Evolutionary conservation across 2,113 vertebrate species (phyloP), one percentile per base, ranked within the genome.

Genomic region (Pangasianodon hypophthalmus): DNA sequence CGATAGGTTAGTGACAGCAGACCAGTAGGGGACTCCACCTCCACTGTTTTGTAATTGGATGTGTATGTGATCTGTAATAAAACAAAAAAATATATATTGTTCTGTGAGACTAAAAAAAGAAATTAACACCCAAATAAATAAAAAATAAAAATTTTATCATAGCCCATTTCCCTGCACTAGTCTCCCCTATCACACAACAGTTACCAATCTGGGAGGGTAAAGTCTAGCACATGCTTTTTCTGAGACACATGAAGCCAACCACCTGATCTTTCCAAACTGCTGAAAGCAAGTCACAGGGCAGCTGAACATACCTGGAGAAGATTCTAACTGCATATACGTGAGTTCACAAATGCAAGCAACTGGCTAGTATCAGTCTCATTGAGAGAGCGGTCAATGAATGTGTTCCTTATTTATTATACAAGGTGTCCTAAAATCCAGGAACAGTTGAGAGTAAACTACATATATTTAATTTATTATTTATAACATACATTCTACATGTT

Each of bases 11-110:
- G 89, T 0, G 96, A 96, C 7, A 97, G 94, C 71, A 96, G 94
- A 44, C 97, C 97, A 0, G 96, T 97, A 4, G 93, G 95, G 0
- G 97, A 97, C 87, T 97, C 97, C 26, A 97, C 96, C 9, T 96
- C 95, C 77, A 98, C 93, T 0, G 95, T 91, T 88, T 97, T 97
- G 90, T 95, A 95, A 75, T 97, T 98, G 90, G 96, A 97, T 29
- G 89, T 32, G 54, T 86, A 96, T 94, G 93, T 96, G 92, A 95
- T 96, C 95, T 98, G 95, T 84, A 87, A 94, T 16, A 69, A 62
- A 88, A 18, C 77, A 32, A 46, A 41, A 37, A 41, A 37, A 56
- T 13, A 13, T 6, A n/a, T 14, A 13, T 26, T 73, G 73, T 24
- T 32, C 21, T 48, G 6, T 48, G 60, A 19, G 21, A 13, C 46